Evolutionary conservation across 2,888 invertebrate genomes (phyloP).

Genomic region (Drosophila imparisetae): DNA sequence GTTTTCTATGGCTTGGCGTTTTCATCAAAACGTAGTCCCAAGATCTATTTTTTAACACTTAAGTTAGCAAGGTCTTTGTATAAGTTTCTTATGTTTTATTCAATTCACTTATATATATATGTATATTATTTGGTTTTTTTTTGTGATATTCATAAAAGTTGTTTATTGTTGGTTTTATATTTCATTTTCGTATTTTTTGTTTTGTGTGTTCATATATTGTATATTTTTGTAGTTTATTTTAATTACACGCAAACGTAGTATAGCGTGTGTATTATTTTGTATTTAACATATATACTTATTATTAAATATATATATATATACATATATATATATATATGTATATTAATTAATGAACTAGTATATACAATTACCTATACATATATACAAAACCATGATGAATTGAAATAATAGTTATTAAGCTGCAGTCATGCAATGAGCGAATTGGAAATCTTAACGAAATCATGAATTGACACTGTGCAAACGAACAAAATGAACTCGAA

Average conservation of each 20-base stretch:
- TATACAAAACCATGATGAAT: slow-evolving; percentile 67
- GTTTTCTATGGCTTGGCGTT: slow-evolving; percentile 36
- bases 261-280: slow-evolving; percentile 52
- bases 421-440: slow-evolving; percentile 47
- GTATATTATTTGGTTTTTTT: slow-evolving; percentile 42
- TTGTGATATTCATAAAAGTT: slow-evolving; percentile 60
- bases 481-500: slow-evolving; percentile 19
- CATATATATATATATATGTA: slow-evolving; percentile 53
- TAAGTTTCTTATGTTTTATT: slow-evolving; percentile 22
- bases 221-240: slow-evolving; percentile 66
- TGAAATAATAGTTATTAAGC: slow-evolving; percentile 74
- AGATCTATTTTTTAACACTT: slow-evolving; percentile 41
- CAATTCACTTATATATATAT: slow-evolving; percentile 6
- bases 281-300: slow-evolving; percentile 57
- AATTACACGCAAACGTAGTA: slow-evolving; percentile 35
- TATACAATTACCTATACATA: slow-evolving; percentile 70
- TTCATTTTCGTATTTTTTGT: slow-evolving; percentile 14
- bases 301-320: slow-evolving; percentile 48
- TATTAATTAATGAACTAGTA: slow-evolving; percentile 71
- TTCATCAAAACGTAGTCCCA: slow-evolving; percentile 9
- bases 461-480: slow-evolving; percentile 37
- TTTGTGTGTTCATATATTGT: slow-evolving; percentile 46
- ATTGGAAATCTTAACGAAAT: slow-evolving; percentile 29
- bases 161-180: slow-evolving; percentile 55
- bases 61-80: slow-evolving; percentile 26